Evolutionary conservation across 2,888 invertebrate species (phyloP).

Genomic region (Plebejus melissa): DNA sequence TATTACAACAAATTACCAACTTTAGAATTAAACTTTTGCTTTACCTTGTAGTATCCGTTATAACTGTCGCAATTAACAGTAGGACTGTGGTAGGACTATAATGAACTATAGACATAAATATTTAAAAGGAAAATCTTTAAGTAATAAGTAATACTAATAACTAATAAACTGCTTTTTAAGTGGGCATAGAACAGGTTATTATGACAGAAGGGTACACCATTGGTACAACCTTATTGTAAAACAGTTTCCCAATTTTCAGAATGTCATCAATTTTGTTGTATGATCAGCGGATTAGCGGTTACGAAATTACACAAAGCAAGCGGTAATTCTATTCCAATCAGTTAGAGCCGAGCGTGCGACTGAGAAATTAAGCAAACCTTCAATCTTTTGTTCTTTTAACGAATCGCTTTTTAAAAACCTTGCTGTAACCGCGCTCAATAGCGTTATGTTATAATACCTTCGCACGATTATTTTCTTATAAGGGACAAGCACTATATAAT

Average conservation of each 20-base stretch:
- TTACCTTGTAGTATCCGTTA: too few species aligned
- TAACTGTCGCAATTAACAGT: too few species aligned
- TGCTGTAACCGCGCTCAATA: slow-evolving; percentile 63
- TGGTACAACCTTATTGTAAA: not conserved
- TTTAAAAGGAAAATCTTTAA: not conserved
- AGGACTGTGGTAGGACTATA: not conserved
- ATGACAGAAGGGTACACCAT: not conserved
- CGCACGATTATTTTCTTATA: slow-evolving; percentile 64
- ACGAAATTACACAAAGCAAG: slow-evolving; percentile 50
- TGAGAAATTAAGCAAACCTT: slow-evolving; percentile 71
- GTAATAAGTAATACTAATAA: not conserved
- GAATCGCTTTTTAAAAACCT: slow-evolving; percentile 68
- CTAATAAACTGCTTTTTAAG: too few species aligned
- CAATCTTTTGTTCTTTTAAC: slow-evolving; percentile 68
- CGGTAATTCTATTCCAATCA: slow-evolving; percentile 60
- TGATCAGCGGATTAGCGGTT: slow-evolving; percentile 5
- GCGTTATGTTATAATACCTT: slow-evolving; percentile 61
- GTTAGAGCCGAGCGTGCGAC: slow-evolving; percentile 63
- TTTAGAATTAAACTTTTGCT: too few species aligned
- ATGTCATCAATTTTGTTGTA: slow-evolving; percentile 9
- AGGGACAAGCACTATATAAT: slow-evolving; percentile 48
- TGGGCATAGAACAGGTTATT: not conserved
- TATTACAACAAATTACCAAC: too few species aligned
- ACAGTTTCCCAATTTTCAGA: not conserved
- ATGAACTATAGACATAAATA: not conserved